Conservation (phyloP, 2,888 invertebrate species). For the Drosophila picticornis region DNA sequence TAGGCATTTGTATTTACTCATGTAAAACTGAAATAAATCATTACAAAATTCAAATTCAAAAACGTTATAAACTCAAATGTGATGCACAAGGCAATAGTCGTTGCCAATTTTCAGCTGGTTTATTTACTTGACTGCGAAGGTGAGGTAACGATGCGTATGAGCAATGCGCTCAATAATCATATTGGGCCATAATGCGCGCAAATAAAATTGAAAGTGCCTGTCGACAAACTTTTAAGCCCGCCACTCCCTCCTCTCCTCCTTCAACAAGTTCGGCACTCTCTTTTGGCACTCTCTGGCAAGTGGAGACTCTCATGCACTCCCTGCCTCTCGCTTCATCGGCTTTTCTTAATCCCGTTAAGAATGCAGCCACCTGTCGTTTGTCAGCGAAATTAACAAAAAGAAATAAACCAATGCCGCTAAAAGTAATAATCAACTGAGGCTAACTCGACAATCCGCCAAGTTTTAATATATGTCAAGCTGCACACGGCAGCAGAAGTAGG, state of each 20-base stretch:
- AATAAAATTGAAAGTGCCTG: slow-evolving; percentile 76
- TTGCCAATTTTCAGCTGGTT: slow-evolving; percentile 9
- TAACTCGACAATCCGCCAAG: slow-evolving; percentile 50
- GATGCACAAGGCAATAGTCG: not conserved
- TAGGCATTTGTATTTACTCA: slow-evolving; percentile 61
- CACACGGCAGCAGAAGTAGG: not conserved
- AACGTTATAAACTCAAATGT: not conserved
- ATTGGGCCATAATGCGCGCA: slow-evolving; percentile 59
- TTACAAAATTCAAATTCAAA: slow-evolving; percentile 32
- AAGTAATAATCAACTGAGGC: slow-evolving; percentile 62
- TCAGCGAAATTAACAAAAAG: slow-evolving; percentile 23
- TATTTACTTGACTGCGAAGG: slow-evolving; percentile 6
- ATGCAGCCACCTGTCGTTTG: slow-evolving; percentile 58
- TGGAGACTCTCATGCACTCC: not conserved
- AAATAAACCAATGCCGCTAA: slow-evolving; percentile 54
- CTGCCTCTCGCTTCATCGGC: not conserved
- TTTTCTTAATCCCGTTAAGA: not conserved
- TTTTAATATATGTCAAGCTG: slow-evolving; percentile 58
- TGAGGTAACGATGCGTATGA: slow-evolving; percentile 70
- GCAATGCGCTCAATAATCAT: slow-evolving; percentile 63
- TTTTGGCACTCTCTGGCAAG: not conserved
- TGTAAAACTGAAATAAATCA: slow-evolving; percentile 44
- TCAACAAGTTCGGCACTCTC: not conserved
- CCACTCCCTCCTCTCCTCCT: slow-evolving; percentile 3
- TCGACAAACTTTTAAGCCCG: slow-evolving; percentile 18